Percentiles rank a stretch among this genome's conserved stretches.
These are phyloP conservation scores for Poeciliopsis turrubarensis DNA, from an alignment of 2,113 vertebrate species.

Conservation along the genomic window DNA sequence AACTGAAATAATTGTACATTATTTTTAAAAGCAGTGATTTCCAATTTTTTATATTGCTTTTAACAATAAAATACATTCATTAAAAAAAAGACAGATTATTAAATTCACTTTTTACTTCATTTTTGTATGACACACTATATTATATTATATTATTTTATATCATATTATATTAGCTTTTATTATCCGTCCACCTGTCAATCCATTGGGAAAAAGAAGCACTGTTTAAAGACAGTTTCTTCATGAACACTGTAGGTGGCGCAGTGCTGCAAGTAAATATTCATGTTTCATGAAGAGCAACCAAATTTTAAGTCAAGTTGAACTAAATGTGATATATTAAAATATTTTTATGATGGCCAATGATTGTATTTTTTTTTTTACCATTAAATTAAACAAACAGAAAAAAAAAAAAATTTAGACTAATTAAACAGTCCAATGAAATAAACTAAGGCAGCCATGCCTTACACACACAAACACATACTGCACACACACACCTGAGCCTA, in stretches of 20 bases:
- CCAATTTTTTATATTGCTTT: no score
- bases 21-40: no score
- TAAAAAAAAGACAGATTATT: no score
- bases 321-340: slow-evolving; percentile 33
- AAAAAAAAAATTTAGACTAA: slow-evolving; percentile 1
- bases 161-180: no score
- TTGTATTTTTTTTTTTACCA: background rate
- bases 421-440: slow-evolving; percentile 32
- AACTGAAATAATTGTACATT: no score
- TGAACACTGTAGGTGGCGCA: slow-evolving; percentile 68
- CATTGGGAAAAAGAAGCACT: background rate
- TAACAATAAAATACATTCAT: no score
- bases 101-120: no score
- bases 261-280: slow-evolving; percentile 58
- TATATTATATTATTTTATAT: no score
- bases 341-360: slow-evolving; percentile 1
- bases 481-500: slow-evolving; percentile 72
- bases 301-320: slow-evolving; percentile 53
- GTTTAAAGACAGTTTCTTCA: slow-evolving; percentile 38
- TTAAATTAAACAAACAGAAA: slow-evolving; percentile 7
- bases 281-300: slow-evolving; percentile 51
- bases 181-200: no score
- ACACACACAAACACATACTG: slow-evolving; percentile 37
- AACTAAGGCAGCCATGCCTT: slow-evolving; percentile 50
- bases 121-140: no score